These are phyloP conservation scores for Ryuthela nishihirai DNA, from an alignment of 2,888 invertebrate genomes.

Conservation along the genomic window DNA sequence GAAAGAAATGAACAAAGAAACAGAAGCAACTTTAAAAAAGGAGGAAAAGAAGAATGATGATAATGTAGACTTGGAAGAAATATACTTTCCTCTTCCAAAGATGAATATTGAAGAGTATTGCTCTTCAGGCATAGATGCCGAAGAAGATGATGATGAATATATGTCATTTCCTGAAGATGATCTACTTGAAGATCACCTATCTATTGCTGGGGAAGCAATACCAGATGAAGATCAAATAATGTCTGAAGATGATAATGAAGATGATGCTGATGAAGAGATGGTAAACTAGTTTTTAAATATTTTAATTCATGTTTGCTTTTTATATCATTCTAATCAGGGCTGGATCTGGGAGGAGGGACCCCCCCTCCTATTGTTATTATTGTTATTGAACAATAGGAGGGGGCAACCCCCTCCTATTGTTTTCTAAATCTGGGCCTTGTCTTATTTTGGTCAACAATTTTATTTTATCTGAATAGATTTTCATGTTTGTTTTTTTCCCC, in stretches of 20 bases:
- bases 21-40: background rate
- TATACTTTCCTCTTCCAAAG: conserved; percentile 20
- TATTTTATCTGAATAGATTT: no score
- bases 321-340: no score
- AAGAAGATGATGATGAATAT: conserved; percentile 53
- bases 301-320: no score
- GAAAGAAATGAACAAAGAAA: conserved; percentile 7
- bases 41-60: background rate
- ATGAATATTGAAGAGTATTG: conserved; percentile 21
- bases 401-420: no score
- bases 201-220: no score
- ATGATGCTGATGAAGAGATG: conserved; percentile 16
- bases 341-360: no score
- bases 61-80: conserved; percentile 12
- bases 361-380: no score
- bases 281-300: no score
- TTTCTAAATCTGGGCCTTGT: no score
- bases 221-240: conserved; percentile 8
- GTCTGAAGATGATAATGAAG: conserved; percentile 9
- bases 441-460: no score
- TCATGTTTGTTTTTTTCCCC: no score
- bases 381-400: no score
- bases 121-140: conserved; percentile 48
- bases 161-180: conserved; percentile 45
- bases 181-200: background rate